These are phyloP conservation scores for Palythoa grandiflora DNA, from an alignment of 92 coral and sea anemone genomes.

Conservation along the genomic window DNA sequence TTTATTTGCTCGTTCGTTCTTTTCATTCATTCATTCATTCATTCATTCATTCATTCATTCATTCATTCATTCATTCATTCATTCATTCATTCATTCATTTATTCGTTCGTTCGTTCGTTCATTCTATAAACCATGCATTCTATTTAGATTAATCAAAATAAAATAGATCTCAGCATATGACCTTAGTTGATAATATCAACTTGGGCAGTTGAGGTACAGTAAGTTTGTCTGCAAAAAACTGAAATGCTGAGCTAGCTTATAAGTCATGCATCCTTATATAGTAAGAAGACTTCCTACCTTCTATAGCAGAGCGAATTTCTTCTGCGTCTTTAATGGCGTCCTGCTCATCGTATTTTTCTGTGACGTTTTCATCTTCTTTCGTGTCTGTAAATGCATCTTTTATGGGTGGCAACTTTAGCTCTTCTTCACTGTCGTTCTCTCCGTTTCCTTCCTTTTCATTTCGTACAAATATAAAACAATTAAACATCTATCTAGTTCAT, in stretches of 20 bases:
- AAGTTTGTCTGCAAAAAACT: neutral
- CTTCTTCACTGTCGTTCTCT: constrained; percentile 70
- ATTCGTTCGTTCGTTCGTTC: too few relatives aligned
- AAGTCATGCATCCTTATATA: neutral
- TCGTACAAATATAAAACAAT: neutral
- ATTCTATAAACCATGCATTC: too few relatives aligned
- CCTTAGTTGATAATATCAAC: too few relatives aligned
- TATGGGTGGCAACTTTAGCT: constrained; percentile 88
- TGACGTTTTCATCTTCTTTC: constrained; percentile 51
- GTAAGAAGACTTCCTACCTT: constrained; percentile 58
- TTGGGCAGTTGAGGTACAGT: too few relatives aligned
- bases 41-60: too few relatives aligned
- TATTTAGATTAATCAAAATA: too few relatives aligned
- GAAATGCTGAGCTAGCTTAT: neutral
- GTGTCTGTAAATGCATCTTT: constrained; percentile 60
- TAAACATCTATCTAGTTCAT: neutral
- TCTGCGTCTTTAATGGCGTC: constrained; percentile 84
- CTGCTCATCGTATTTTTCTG: constrained; percentile 71
- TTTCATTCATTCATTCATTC: too few relatives aligned
- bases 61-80: too few relatives aligned
- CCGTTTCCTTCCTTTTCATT: neutral
- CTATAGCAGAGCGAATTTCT: constrained; percentile 82
- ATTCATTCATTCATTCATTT: too few relatives aligned
- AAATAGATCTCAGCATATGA: too few relatives aligned
- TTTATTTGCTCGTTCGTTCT: too few relatives aligned